Percentiles rank a stretch among this genome's conserved stretches.
These are phyloP conservation scores for Calameuta filiformis DNA, from an alignment of 2,888 invertebrate species.

Conservation along the genomic window DNA sequence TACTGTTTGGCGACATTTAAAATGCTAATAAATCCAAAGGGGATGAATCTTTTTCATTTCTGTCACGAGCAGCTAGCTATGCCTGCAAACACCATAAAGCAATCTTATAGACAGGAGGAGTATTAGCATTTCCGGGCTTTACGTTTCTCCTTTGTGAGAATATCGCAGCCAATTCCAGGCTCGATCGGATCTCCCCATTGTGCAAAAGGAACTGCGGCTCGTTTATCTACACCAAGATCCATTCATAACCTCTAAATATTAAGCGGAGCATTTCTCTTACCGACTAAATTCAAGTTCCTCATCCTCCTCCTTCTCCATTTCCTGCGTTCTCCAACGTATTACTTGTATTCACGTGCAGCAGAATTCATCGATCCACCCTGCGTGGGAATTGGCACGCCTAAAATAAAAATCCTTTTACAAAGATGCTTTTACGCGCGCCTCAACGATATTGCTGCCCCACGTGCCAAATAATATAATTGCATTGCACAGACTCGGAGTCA, in stretches of 20 bases:
- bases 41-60: background rate
- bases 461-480: background rate
- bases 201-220: background rate
- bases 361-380: background rate
- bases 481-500: background rate
- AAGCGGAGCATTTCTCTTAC: background rate
- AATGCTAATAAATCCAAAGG: background rate
- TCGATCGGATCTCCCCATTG: background rate
- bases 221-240: background rate
- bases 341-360: background rate
- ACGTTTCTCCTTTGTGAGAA: background rate
- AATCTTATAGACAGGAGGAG: background rate
- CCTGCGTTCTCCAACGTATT: background rate
- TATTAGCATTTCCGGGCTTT: background rate
- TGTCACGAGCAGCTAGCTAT: background rate
- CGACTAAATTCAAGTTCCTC: background rate
- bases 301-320: background rate
- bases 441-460: background rate
- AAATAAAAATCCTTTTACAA: background rate
- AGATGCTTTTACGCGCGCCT: background rate
- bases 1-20: background rate
- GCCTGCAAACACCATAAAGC: background rate
- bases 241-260: background rate
- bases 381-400: background rate
- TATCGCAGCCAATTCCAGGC: background rate